Base-by-base conservation (phyloP, 2,113 vertebrate species). In the Neolamprologus falcicula region DNA sequence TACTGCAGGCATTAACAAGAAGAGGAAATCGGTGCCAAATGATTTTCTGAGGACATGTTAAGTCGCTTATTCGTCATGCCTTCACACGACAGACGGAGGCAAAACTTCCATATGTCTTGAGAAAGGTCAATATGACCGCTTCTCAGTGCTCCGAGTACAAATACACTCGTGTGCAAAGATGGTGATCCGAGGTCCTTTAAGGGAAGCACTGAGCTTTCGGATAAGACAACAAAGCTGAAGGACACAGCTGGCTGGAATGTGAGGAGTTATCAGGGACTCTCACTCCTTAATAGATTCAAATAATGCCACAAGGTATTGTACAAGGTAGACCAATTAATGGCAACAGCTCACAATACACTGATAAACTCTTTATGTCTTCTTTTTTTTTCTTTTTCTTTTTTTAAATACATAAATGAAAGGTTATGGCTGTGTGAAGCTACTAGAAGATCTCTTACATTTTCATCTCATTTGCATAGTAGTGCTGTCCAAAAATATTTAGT, bases 81-180 rank as follows among this genome's bases (percentile, higher is more conserved):
- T 7, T 79, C 17, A 28, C 33, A 57, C 40, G 54, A 59, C 57
- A 26, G 3, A 33, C 35, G 10, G 82, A 45, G 45, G 40, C 28
- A 59, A 80, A 85, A 28, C 50, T 13, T 42, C 28, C 33, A 47
- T 47, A 79, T 19, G 61, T 42, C 50, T 19, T 24, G 13, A 83
- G 83, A 47, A 68, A 82, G 80, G 82, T 55, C 45, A 21, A 76
- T 35, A 52, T 7, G 54, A 71, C 83, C 9, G 35, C 88, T 87
- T 88, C 85, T 85, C 53, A 33, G 40, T 26, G 9, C 24, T 82
- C 26, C 3, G 8, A 79, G 71, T 14, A 73, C 84, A 90, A 90
- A 91, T 81, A 85, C 17, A 81, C 45, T 21, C 13, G 31, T 14
- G 9, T 24, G 31, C 55, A 81, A 81, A 66, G 35, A 71, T 26